Evolutionary conservation across 2,797 vertebrate species (phyloP).

Genomic region (Pipistrellus pygmaeus): DNA sequence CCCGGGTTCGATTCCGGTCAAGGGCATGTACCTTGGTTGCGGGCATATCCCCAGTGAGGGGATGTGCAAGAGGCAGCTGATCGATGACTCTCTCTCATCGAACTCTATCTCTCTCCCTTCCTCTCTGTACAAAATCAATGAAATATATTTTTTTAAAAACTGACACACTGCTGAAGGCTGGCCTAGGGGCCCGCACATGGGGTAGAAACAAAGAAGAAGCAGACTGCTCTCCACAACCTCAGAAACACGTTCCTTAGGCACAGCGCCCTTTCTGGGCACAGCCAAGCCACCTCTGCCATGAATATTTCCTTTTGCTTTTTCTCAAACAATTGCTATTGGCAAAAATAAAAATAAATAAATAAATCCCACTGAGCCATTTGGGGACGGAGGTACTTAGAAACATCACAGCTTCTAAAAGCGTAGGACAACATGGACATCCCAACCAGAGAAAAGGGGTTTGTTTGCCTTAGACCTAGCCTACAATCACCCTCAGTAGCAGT

Average conservation of each 20-base stretch:
- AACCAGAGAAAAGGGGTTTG: not conserved
- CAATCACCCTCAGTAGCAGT: not conserved
- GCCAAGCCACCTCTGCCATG: not conserved
- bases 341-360: not conserved
- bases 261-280: not conserved
- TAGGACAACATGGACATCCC: not conserved
- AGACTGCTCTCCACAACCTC: not conserved
- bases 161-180: no score
- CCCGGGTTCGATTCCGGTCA: no score
- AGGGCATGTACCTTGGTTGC: no score
- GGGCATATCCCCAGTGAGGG: no score
- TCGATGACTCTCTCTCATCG: no score
- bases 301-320: constrained; percentile 33
- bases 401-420: constrained; percentile 59
- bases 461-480: not conserved
- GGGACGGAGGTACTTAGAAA: constrained; percentile 12
- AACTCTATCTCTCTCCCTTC: no score
- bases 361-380: not conserved
- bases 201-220: not conserved
- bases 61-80: no score
- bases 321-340: constrained; percentile 14
- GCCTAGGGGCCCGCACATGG: not conserved
- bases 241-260: not conserved
- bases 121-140: no score
- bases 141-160: no score